These are phyloP conservation scores for Hyposmocoma kahamanoa DNA, from an alignment of 1,140 invertebrate species.

Conservation along the genomic window DNA sequence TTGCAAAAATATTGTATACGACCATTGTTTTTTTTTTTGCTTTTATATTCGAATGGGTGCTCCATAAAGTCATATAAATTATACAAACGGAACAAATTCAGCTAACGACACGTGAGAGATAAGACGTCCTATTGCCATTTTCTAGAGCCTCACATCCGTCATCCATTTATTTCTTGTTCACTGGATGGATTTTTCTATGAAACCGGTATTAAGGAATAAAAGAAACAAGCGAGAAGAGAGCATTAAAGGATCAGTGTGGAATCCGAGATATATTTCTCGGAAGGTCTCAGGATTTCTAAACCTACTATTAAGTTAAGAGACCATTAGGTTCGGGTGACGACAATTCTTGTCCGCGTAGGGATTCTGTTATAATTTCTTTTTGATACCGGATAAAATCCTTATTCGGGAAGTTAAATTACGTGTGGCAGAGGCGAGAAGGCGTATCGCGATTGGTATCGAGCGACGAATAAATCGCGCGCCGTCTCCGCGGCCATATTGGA, in stretches of 20 bases:
- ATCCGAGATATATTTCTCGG: background rate
- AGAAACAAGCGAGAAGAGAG: background rate
- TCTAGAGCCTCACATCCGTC: slow-evolving; percentile 4
- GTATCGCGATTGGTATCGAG: slow-evolving; percentile 53
- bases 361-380: slow-evolving; percentile 58
- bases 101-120: slow-evolving; percentile 18
- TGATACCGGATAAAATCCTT: slow-evolving; percentile 52
- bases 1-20: too few species aligned
- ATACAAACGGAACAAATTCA: too few species aligned
- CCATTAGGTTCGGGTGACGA: slow-evolving; percentile 6
- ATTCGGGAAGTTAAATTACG: slow-evolving; percentile 57
- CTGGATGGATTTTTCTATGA: background rate
- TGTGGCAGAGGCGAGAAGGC: slow-evolving; percentile 31
- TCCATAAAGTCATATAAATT: too few species aligned
- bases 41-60: too few species aligned
- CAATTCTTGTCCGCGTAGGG: slow-evolving; percentile 1
- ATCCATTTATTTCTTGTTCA: slow-evolving; percentile 9
- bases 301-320: background rate
- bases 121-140: slow-evolving; percentile 4
- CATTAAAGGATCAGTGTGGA: background rate
- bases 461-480: slow-evolving; percentile 47
- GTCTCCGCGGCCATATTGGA: slow-evolving; percentile 46
- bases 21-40: too few species aligned
- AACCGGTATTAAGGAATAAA: background rate
- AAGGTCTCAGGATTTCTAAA: too few species aligned